Evolutionary conservation across 2,797 vertebrate species (phyloP).

Genomic region (Tamandua tetradactyla): DNA sequence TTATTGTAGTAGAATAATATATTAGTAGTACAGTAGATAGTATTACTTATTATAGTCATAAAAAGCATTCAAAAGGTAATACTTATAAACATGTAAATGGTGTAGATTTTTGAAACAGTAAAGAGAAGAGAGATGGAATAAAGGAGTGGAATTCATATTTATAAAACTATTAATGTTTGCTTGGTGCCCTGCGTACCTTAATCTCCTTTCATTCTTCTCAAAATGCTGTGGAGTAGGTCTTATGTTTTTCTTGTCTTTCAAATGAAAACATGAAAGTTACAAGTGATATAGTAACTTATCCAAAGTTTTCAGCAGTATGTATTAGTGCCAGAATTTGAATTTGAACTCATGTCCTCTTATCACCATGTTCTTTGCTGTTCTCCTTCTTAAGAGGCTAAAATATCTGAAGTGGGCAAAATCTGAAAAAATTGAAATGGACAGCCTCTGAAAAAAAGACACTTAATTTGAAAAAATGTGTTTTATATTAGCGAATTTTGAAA

Average conservation of each 20-base stretch:
- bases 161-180: constrained; percentile 11
- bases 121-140: neutral
- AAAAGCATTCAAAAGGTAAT: neutral
- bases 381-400: constrained; percentile 16
- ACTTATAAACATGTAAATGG: neutral
- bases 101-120: neutral
- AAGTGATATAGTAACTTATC: neutral
- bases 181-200: neutral
- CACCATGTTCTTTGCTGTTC: neutral
- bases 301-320: neutral
- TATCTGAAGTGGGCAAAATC: neutral
- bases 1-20: too few relatives aligned
- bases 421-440: constrained; percentile 35
- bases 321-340: neutral
- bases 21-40: too few relatives aligned
- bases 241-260: constrained; percentile 27
- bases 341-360: neutral
- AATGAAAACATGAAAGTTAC: neutral
- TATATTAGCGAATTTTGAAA: neutral
- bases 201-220: neutral
- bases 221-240: neutral
- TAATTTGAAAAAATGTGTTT: neutral
- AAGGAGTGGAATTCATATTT: neutral
- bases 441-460: constrained; percentile 24
- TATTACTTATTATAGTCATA: neutral